Evolutionary conservation across 2,888 invertebrate species (phyloP).

Genomic region (Eupsilia transversa): DNA sequence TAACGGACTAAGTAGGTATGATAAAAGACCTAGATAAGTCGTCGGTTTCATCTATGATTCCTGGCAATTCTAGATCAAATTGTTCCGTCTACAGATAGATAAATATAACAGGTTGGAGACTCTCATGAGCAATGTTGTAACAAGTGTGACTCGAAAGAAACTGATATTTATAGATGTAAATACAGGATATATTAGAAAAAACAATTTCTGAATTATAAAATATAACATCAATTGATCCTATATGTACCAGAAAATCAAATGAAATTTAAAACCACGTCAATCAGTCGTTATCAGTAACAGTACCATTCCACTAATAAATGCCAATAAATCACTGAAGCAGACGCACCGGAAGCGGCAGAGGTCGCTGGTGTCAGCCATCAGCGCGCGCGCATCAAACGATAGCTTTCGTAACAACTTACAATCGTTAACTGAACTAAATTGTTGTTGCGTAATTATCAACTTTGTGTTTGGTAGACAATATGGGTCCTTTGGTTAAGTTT

Average conservation of each 20-base stretch:
- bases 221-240: not conserved
- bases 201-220: no score
- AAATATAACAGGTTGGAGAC: not conserved
- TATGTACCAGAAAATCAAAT: conserved; percentile 1
- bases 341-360: conserved; percentile 75
- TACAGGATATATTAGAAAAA: no score
- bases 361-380: conserved; percentile 75
- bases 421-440: conserved; percentile 60
- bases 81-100: not conserved
- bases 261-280: conserved; percentile 40
- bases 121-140: not conserved
- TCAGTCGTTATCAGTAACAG: conserved; percentile 62
- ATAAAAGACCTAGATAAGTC: conserved; percentile 31
- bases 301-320: conserved; percentile 67
- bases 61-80: not conserved
- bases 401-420: conserved; percentile 64
- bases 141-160: no score
- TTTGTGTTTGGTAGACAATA: conserved; percentile 27
- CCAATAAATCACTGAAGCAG: conserved; percentile 71
- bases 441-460: conserved; percentile 54
- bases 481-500: conserved; percentile 8
- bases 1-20: conserved; percentile 7
- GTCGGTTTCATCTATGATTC: not conserved
- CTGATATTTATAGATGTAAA: no score
- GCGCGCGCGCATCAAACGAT: conserved; percentile 71